Percentiles rank a stretch among this genome's conserved stretches.
Conservation (phyloP, 2,888 invertebrate species). For the Drosophila emarginata region DNA sequence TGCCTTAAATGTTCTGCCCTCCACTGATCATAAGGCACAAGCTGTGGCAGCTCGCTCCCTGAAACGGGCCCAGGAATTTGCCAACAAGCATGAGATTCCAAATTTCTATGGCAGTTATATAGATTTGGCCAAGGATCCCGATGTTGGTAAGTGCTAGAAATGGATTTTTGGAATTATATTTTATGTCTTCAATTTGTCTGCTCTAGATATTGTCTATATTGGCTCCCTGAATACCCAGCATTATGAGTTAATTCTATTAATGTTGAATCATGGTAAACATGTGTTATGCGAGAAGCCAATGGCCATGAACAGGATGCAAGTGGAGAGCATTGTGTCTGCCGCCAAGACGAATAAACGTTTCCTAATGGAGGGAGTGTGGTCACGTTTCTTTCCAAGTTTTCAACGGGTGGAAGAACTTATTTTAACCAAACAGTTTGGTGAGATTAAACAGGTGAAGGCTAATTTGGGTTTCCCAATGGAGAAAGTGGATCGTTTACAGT, state of each 20-base stretch:
- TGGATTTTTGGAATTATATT: too few species aligned
- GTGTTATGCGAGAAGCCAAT: constrained; percentile 96
- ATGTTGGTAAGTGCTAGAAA: constrained; percentile 86
- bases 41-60: constrained; percentile 91
- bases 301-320: constrained; percentile 90
- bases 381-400: constrained; percentile 91
- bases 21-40: constrained; percentile 87
- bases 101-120: constrained; percentile 90
- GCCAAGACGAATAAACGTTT: constrained; percentile 89
- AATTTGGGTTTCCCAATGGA: constrained; percentile 87
- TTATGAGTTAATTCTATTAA: constrained; percentile 87
- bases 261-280: constrained; percentile 92
- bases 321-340: constrained; percentile 86
- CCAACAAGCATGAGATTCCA: constrained; percentile 87
- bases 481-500: constrained; percentile 83
- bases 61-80: constrained; percentile 89
- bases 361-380: constrained; percentile 95
- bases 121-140: constrained; percentile 88
- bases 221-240: constrained; percentile 91
- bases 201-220: constrained; percentile 91
- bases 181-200: too few species aligned
- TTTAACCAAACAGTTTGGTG: constrained; percentile 87
- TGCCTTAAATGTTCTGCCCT: constrained; percentile 86
- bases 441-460: constrained; percentile 86
- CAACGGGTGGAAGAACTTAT: constrained; percentile 87